Evolutionary conservation across 2,113 vertebrate genomes (phyloP).

Genomic region (Regulus satrapa): DNA sequence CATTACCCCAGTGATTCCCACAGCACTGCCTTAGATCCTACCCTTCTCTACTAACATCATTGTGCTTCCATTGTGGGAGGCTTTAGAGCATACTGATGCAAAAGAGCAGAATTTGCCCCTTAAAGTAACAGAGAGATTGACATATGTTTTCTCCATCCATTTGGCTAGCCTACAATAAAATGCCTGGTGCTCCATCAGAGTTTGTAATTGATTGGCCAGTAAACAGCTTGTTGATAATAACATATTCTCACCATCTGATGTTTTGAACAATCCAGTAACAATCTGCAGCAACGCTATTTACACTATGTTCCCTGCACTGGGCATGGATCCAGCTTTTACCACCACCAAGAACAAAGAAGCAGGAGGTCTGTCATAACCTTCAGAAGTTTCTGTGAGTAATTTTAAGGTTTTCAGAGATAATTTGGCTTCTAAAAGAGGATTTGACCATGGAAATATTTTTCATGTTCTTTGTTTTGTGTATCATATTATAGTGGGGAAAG

Average conservation of each 20-base stretch:
- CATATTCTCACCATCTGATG: constrained; percentile 52
- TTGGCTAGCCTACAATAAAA: constrained; percentile 44
- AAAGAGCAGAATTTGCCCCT: constrained; percentile 25
- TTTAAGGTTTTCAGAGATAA: neutral
- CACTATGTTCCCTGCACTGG: neutral
- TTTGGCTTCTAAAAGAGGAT: neutral
- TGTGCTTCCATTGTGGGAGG: neutral
- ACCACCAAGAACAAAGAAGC: constrained; percentile 38
- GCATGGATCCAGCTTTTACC: neutral
- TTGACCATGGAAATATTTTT: neutral
- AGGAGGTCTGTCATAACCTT: constrained; percentile 19
- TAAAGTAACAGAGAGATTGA: constrained; percentile 17
- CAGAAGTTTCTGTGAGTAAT: neutral
- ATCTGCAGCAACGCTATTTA: neutral
- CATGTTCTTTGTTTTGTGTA: neutral
- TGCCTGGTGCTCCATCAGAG: constrained; percentile 38
- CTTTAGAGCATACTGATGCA: neutral
- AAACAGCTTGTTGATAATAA: constrained; percentile 52
- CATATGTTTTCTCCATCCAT: constrained; percentile 40
- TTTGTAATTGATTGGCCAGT: constrained; percentile 33
- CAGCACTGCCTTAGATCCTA: neutral
- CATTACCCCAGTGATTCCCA: neutral
- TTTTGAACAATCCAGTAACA: constrained; percentile 42
- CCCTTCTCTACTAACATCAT: neutral
- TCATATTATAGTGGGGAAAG: neutral